Percentiles rank a stretch among this genome's conserved stretches.
Conservation (phyloP, 23 tunicate species). For the Ascidia mentula region DNA sequence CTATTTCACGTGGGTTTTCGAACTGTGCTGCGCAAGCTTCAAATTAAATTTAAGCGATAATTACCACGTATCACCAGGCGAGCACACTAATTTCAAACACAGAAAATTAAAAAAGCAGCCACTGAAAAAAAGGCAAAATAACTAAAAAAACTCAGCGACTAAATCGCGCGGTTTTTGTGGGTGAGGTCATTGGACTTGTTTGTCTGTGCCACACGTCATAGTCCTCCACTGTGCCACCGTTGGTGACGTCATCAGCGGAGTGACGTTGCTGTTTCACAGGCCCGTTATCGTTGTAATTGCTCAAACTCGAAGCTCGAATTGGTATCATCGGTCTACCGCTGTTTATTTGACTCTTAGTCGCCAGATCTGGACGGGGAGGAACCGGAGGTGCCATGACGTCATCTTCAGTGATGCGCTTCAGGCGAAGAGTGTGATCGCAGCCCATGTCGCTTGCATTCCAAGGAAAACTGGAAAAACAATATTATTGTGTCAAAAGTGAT, state of each 20-base stretch:
- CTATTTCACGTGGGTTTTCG: too few relatives aligned
- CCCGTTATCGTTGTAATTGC: not conserved
- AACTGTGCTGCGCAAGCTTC: too few relatives aligned
- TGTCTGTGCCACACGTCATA: conserved; percentile 44
- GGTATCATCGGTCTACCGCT: not conserved
- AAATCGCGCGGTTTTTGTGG: conserved; percentile 19
- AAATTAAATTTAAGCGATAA: too few relatives aligned
- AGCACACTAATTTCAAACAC: too few relatives aligned
- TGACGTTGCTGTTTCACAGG: not conserved
- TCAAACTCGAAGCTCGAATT: too few relatives aligned
- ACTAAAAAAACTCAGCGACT: not conserved
- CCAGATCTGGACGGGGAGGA: conserved; percentile 26
- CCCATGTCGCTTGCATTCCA: conserved; percentile 88
- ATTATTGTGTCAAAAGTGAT: too few relatives aligned
- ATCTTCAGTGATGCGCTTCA: conserved; percentile 35
- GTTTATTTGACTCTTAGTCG: not conserved
- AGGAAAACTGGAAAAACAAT: conserved; percentile 51
- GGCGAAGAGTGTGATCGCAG: conserved; percentile 38
- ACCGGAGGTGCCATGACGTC: conserved; percentile 43
- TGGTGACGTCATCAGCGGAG: not conserved
- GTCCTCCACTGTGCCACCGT: conserved; percentile 6
- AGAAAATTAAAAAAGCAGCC: too few relatives aligned
- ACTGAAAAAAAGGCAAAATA: not conserved
- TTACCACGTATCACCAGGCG: too few relatives aligned
- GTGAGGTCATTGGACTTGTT: conserved; percentile 44